Conservation (phyloP, 2,113 vertebrate genomes). For the Pachypanchax playfairii region DNA sequence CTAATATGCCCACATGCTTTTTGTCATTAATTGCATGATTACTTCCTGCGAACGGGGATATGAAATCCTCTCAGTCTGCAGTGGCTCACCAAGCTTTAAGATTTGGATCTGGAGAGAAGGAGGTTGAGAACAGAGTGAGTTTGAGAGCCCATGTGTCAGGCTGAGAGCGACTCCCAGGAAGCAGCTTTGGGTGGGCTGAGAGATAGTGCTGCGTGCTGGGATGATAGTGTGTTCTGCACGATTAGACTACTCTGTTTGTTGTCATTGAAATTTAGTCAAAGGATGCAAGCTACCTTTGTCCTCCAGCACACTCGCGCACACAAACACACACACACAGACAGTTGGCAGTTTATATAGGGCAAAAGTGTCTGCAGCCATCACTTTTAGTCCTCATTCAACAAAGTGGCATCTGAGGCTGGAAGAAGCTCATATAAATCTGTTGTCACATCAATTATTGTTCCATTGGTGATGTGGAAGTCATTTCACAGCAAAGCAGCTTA, state of each 20-base stretch:
- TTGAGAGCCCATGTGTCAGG: conserved; percentile 64
- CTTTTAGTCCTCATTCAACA: conserved; percentile 43
- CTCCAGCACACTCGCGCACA: conserved; percentile 8
- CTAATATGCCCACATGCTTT: conserved; percentile 76
- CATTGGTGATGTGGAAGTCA: conserved; percentile 74
- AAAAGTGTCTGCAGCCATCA: conserved; percentile 26
- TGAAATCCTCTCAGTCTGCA: conserved; percentile 77
- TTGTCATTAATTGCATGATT: conserved; percentile 83
- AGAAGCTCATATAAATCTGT: conserved; percentile 74
- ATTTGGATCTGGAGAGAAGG: conserved; percentile 60
- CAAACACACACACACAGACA: neutral
- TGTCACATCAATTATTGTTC: conserved; percentile 82
- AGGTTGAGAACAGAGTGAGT: conserved; percentile 42
- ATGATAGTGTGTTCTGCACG: conserved; percentile 6
- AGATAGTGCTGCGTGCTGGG: conserved; percentile 11
- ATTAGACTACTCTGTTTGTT: conserved; percentile 23
- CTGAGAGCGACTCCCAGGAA: conserved; percentile 60
- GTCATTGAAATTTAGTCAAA: conserved; percentile 21
- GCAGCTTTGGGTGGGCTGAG: conserved; percentile 63
- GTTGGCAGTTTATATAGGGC: neutral
- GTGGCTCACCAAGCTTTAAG: conserved; percentile 61
- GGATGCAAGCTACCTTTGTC: conserved; percentile 22
- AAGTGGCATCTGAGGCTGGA: conserved; percentile 48
- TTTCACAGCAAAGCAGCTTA: conserved; percentile 80
- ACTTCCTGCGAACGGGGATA: conserved; percentile 75